Evolutionary conservation across 2,113 vertebrate species (phyloP).

Genomic region (Campylomormyrus numenius): DNA sequence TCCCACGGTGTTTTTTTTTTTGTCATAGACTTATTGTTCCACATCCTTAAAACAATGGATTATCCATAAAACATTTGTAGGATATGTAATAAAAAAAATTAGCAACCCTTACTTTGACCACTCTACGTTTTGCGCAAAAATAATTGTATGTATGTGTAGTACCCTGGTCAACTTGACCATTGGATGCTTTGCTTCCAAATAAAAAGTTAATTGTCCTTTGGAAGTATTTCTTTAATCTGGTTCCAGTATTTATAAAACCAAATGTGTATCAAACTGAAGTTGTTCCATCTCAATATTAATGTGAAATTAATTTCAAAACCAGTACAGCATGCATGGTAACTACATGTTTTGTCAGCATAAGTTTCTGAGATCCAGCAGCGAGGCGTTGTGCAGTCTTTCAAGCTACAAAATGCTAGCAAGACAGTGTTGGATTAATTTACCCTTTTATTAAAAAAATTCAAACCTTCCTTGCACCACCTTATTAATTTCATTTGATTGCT

Average conservation of each 20-base stretch:
- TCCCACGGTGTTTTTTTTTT: neutral
- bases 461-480: neutral
- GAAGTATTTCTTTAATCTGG: neutral
- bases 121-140: neutral
- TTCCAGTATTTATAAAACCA: neutral
- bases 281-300: neutral
- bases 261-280: neutral
- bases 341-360: neutral
- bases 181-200: slow-evolving; percentile 54
- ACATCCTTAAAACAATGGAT: neutral
- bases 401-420: neutral
- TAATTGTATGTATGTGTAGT: neutral
- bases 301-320: neutral
- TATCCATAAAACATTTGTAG: neutral
- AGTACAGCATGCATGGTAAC: neutral
- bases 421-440: neutral
- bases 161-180: neutral
- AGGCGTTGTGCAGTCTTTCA: neutral
- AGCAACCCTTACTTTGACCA: neutral
- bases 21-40: neutral
- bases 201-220: slow-evolving; percentile 39
- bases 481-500: neutral
- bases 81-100: neutral
- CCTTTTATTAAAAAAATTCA: slow-evolving; percentile 4
- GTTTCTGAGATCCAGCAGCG: neutral